Percentiles rank a stretch among this genome's conserved stretches.
phyloP scores from a whole-genome alignment of 2,113 vertebrate species.

The Apaloderma vittatum region DNA sequence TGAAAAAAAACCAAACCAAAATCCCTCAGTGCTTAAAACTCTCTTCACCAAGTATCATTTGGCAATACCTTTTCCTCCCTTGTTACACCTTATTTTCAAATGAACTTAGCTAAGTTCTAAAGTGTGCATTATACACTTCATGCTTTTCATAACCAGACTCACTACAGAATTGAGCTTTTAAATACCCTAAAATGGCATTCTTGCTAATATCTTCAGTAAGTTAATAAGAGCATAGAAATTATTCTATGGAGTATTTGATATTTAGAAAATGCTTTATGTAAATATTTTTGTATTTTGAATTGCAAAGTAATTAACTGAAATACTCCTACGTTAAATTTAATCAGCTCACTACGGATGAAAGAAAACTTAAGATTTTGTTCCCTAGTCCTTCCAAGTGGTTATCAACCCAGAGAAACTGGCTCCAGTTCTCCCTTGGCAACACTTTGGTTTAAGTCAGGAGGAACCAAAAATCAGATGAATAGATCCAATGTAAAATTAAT shows the following conservation, averaged over 20 bases:
- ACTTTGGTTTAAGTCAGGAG: neutral
- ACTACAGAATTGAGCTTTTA: neutral
- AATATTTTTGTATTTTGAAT: neutral
- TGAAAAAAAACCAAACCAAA: neutral
- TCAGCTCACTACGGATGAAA: neutral
- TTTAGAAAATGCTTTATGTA: neutral
- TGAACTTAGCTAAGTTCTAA: neutral
- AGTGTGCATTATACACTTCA: neutral
- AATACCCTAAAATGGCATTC: neutral
- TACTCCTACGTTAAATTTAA: neutral
- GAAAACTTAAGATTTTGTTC: neutral
- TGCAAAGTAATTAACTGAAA: neutral
- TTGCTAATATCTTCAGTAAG: neutral
- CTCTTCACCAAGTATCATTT: neutral
- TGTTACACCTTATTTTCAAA: neutral
- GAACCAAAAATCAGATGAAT: neutral
- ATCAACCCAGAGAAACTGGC: neutral
- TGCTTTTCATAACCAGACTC: neutral
- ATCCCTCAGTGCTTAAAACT: neutral
- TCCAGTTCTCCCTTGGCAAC: neutral
- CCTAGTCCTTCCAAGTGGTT: neutral
- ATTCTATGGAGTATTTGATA: neutral
- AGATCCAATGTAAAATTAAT: neutral
- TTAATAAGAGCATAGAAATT: neutral
- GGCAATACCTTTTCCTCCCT: neutral